These are phyloP conservation scores for Drosophila pectinifera DNA, from an alignment of 1,140 invertebrate genomes.

Conservation along the genomic window DNA sequence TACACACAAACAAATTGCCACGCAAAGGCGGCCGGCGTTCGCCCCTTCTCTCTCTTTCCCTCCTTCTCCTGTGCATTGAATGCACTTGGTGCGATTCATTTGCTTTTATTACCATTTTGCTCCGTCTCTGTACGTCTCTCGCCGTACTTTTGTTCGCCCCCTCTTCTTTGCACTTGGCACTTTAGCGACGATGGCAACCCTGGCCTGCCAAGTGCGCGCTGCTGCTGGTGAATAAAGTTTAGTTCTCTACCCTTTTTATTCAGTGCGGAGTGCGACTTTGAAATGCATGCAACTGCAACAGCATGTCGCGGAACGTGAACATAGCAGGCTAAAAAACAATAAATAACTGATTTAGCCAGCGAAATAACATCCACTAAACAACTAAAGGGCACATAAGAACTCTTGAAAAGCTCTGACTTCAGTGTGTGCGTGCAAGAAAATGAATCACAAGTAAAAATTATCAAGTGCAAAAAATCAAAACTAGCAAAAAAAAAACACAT, in stretches of 20 bases:
- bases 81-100: slow-evolving; percentile 83
- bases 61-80: slow-evolving; percentile 36
- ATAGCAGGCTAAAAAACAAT: slow-evolving; percentile 12
- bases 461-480: slow-evolving; percentile 1
- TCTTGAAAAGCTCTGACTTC: neutral
- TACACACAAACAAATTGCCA: slow-evolving; percentile 76
- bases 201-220: slow-evolving; percentile 49
- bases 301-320: slow-evolving; percentile 13
- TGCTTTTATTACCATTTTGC: slow-evolving; percentile 78
- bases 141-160: slow-evolving; percentile 26
- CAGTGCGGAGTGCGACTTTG: slow-evolving; percentile 83
- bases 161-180: slow-evolving; percentile 47
- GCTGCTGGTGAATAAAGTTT: slow-evolving; percentile 61
- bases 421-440: slow-evolving; percentile 4
- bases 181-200: slow-evolving; percentile 63
- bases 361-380: too few species aligned
- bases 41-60: slow-evolving; percentile 17
- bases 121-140: slow-evolving; percentile 21
- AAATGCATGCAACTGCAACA: slow-evolving; percentile 61
- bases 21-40: slow-evolving; percentile 73
- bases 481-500: too few species aligned
- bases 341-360: neutral
- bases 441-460: neutral
- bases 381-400: neutral
- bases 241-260: slow-evolving; percentile 82